Evolutionary conservation across 2,797 vertebrate genomes (phyloP), one percentile per base, ranked within the genome.

Genomic region (Acrossocheilus fasciatus): DNA sequence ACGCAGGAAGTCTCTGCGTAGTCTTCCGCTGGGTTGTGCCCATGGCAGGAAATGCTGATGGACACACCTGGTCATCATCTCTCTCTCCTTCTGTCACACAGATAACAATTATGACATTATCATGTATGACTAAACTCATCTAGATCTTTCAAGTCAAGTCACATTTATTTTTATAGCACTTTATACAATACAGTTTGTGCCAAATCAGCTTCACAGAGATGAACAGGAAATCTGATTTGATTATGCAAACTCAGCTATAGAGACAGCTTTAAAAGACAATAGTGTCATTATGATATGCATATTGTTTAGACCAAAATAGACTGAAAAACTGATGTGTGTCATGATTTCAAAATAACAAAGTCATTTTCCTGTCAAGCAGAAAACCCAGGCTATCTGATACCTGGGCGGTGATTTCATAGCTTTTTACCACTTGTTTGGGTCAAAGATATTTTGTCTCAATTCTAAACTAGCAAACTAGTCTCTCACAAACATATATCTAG

Each of bases 11-110:
- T 20, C 70, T 77, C 47, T 39, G 18, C 26, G 41, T 78, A 86
- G 80, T 82, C 84, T 86, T 90, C 82, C 78, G 23, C 59, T 39
- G 15, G 76, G 86, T 69, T 75, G 18, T 79, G 34, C 47, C 36
- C 17, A 47, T 7, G 15, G 45, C 84, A 72, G 88, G 82, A 89
- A 82, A 81, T 54, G 52, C 30, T 64, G 77, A 84, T 82, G 82
- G 88, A 88, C 89, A 88, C 88, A 82, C 82, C 89, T 89, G 89
- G 54, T 78, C n/a, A 6, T 15, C 30, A 36, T 54, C 30, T 7
- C 6, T 54, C 50, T 76, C 15, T 45, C 59, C 20, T 30, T 80
- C 39, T 79, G 5, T 57, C 30, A 39, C 50, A 36, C 50, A 14
- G 11, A 1, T 75, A 52, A 45, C 43, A 30, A 14, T 74, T 18